Evolutionary conservation across 2,888 invertebrate genomes (phyloP).

Genomic region (Eutolmus rufibarbis): DNA sequence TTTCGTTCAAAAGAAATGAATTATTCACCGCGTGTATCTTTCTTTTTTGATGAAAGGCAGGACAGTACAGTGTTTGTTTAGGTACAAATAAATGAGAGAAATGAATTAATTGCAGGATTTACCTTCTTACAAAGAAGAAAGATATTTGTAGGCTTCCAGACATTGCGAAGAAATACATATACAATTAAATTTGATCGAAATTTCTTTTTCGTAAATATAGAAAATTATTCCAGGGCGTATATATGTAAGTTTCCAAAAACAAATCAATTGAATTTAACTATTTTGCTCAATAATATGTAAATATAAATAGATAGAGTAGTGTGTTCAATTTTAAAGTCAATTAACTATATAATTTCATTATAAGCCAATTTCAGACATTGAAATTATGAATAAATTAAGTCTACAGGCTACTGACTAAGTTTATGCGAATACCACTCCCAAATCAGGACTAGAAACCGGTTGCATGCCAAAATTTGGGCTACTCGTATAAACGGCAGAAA

Average conservation of each 20-base stretch:
- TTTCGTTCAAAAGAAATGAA: background rate
- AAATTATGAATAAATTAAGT: too few species aligned
- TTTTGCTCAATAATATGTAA: background rate
- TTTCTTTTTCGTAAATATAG: background rate
- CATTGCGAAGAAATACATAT: background rate
- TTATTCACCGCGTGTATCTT: background rate
- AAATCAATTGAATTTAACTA: background rate
- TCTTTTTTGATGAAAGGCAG: background rate
- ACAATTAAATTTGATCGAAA: background rate
- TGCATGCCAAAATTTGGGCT: too few species aligned
- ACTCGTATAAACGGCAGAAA: too few species aligned
- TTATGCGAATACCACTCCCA: too few species aligned
- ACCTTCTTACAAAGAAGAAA: background rate
- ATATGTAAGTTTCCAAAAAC: too few species aligned
- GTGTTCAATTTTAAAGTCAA: background rate
- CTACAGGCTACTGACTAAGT: too few species aligned
- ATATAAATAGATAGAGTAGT: background rate
- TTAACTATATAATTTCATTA: background rate
- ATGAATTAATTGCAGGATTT: background rate
- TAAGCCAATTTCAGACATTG: background rate
- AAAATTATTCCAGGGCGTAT: too few species aligned
- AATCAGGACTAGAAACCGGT: too few species aligned
- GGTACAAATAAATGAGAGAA: background rate
- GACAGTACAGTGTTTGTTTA: background rate
- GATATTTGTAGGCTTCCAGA: background rate